Base-by-base conservation (phyloP, 2,113 vertebrate species). In the Gorsachius goisagi region DNA sequence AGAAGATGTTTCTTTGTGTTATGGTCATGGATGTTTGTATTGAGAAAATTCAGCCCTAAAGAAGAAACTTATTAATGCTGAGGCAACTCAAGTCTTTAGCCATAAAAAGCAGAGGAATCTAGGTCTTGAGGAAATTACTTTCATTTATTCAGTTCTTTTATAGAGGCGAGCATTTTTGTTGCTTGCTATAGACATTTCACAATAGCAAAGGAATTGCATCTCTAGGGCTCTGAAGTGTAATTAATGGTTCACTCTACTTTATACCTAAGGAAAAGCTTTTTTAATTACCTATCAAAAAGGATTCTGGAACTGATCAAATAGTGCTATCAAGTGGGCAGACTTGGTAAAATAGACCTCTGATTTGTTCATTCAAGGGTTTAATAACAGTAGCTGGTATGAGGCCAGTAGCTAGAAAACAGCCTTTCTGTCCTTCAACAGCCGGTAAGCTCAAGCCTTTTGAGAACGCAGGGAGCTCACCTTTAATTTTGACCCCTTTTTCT, bases 271-370 rank as follows among this genome's bases (percentile, higher is more conserved):
- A 97, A 96, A 94, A 93, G 78, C 72, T 86, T 96, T 97, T 96
- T 95, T 97, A 97, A 97, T 97, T 97, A 95, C 88, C 90, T 86
- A 96, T 97, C 96, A 96, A 78, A 95, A 95, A 95, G 84, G 72
- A 91, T 95, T 93, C 84, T 90, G 71, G 91, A 95, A 73, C 62
- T 90, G 89, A 97, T 95, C 95, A 95, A 95, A 84, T 37, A 59
- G 78, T 49, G 77, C 41, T 92, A 93, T 93, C 92, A 49, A 85
- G 89, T 78, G 92, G 89, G 55, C 58, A 94, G 62, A 26, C 89
- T 73, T 22, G 58, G 89, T 94, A 97, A 97, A 97, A 94, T 49
- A 97, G 92, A 76, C 41, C 87, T 93, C 41, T 88, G 92, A 87
- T 95, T 94, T 95, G 86, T 85, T 95, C 96, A 93, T 89, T 93